A percentile compares a stretch with the other conserved stretches of the same genome.
Conservation (phyloP, 2,888 invertebrate species). For the Drosophila imparisetae region DNA sequence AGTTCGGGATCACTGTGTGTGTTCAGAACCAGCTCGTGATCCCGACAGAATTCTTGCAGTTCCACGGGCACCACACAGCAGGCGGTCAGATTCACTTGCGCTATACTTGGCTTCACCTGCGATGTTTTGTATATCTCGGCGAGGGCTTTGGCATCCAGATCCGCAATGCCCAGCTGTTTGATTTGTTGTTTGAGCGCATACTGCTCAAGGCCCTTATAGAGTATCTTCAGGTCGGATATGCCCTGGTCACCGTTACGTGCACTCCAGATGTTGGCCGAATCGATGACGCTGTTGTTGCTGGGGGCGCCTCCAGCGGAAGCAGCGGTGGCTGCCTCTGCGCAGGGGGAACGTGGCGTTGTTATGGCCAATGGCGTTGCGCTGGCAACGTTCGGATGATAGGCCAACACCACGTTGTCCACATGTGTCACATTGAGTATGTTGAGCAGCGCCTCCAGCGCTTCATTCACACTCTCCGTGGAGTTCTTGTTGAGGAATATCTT, state of each 20-base stretch:
- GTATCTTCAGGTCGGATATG: slow-evolving; percentile 88
- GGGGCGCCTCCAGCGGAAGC: slow-evolving; percentile 42
- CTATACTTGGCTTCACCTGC: slow-evolving; percentile 92
- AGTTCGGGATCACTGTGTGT: slow-evolving; percentile 96
- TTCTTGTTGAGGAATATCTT: slow-evolving; percentile 93
- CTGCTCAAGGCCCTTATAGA: slow-evolving; percentile 92
- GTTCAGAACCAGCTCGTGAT: slow-evolving; percentile 95
- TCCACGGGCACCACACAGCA: slow-evolving; percentile 98
- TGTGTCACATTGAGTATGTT: slow-evolving; percentile 88
- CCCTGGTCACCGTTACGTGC: slow-evolving; percentile 84
- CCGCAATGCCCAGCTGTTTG: slow-evolving; percentile 93
- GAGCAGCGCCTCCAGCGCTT: slow-evolving; percentile 91
- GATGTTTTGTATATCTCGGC: slow-evolving; percentile 91
- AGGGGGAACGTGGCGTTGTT: slow-evolving; percentile 33
- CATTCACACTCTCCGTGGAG: slow-evolving; percentile 87
- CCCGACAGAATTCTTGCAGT: slow-evolving; percentile 94
- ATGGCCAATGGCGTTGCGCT: slow-evolving; percentile 60
- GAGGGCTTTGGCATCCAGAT: slow-evolving; percentile 93
- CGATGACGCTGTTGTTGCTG: slow-evolving; percentile 64
- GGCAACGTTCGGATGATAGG: slow-evolving; percentile 87
- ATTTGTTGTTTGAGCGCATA: slow-evolving; percentile 88
- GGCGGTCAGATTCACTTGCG: slow-evolving; percentile 96
- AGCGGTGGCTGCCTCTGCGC: slow-evolving; percentile 9
- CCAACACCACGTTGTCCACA: slow-evolving; percentile 93
- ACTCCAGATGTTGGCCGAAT: slow-evolving; percentile 81